Conservation (phyloP, 2,888 invertebrate species). For the Frankliniella fusca region DNA sequence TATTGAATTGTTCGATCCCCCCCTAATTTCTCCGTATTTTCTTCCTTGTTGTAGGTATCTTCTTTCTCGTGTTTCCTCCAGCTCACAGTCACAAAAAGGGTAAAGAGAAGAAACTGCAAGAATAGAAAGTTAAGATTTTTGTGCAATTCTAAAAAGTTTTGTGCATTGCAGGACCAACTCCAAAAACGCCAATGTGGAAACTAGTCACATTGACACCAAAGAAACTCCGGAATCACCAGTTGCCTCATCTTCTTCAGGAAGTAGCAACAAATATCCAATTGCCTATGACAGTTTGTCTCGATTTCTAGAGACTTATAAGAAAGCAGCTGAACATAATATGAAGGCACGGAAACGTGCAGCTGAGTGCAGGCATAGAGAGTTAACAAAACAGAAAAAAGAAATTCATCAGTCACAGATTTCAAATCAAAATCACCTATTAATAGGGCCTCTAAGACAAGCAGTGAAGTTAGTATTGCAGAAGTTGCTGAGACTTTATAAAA, state of each 20-base stretch:
- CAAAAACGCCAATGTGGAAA: background rate
- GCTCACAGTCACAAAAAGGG: background rate
- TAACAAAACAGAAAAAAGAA: background rate
- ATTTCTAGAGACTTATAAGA: background rate
- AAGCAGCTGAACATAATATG: background rate
- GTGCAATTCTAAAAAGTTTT: background rate
- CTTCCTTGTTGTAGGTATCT: background rate
- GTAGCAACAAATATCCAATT: background rate
- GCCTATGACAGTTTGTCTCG: slow-evolving; percentile 3
- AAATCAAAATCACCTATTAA: background rate
- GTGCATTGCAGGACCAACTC: background rate
- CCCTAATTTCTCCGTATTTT: background rate
- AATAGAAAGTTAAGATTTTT: no score
- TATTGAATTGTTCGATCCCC: background rate
- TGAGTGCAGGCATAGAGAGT: background rate
- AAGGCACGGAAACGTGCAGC: background rate
- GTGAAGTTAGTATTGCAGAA: background rate
- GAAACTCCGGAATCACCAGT: background rate
- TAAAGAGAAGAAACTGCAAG: background rate
- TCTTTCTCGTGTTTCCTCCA: background rate
- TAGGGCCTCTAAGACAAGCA: background rate
- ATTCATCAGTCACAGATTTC: background rate
- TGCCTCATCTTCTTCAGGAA: background rate
- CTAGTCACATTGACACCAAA: background rate
- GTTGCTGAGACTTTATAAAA: no score